Evolutionary conservation across 1,140 invertebrate genomes (phyloP).

Genomic region (Drosophila micromelanica): DNA sequence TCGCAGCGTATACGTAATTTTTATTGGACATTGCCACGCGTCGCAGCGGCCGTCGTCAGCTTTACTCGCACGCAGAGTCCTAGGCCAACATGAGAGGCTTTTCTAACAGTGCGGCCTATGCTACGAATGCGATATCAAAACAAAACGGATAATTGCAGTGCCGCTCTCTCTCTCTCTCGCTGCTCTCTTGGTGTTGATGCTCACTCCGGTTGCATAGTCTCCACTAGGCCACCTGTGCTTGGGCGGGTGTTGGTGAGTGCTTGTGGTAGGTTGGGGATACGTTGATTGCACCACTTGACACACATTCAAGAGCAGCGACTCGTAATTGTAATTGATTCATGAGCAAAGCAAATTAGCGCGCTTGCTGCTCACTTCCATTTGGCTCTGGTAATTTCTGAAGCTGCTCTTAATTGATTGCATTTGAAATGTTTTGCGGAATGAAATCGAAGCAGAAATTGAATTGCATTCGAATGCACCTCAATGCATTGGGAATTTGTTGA

Average conservation of each 20-base stretch:
- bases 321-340: slow-evolving; percentile 57
- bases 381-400: slow-evolving; percentile 18
- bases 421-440: neutral
- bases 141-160: slow-evolving; percentile 79
- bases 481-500: neutral
- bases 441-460: neutral
- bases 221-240: slow-evolving; percentile 63
- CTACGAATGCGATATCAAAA: slow-evolving; percentile 72
- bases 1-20: slow-evolving; percentile 72
- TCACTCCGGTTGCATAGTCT: slow-evolving; percentile 51
- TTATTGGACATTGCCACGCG: slow-evolving; percentile 75
- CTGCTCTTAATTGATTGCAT: slow-evolving; percentile 34
- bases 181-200: neutral
- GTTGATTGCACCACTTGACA: slow-evolving; percentile 55
- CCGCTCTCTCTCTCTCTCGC: slow-evolving; percentile 47
- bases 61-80: slow-evolving; percentile 64
- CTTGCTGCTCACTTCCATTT: slow-evolving; percentile 37
- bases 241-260: neutral
- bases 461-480: slow-evolving; percentile 8
- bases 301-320: slow-evolving; percentile 46
- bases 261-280: slow-evolving; percentile 28
- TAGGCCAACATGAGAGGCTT: slow-evolving; percentile 77
- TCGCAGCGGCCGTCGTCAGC: slow-evolving; percentile 51
- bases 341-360: slow-evolving; percentile 53
- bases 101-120: slow-evolving; percentile 26